Evolutionary conservation across 2,888 invertebrate species (phyloP), one percentile per base, ranked within the genome.

Genomic region (Tholera decimalis): DNA sequence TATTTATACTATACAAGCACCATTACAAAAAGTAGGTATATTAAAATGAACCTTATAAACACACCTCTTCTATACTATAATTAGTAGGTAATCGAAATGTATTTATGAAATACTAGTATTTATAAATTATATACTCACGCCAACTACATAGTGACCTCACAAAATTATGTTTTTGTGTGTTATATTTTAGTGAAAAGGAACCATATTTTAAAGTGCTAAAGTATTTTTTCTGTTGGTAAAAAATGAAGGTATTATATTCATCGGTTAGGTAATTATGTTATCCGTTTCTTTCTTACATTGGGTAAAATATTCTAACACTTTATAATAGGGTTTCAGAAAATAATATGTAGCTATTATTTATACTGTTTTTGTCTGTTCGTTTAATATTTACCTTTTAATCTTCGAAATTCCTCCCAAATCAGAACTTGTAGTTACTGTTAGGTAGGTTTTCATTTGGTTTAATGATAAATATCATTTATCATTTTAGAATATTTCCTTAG

Each of bases 111-210:
- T 61, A 50, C 37, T 37, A n/a, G 37, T 37, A 64, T 63, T 22
- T 61, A 49, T 33, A 20, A 63, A n/a, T n/a, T 5, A 41, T 65
- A 53, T 54, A 26, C 35, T 65, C 68, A 69, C 68, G 68, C 73
- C n/a, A 41, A 53, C 30, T 64, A 41, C 20, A 30, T 65, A 73
- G 73, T 47, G 39, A 41, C 2, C 9, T 65, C 73, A 73, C 73
- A 43, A 24, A 46, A 26, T 71, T 63, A 18, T 62, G n/a, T 67
- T 46, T 50, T 1, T 53, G 41, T 73, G 41, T 64, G 41, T 67
- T 51, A 15, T 11, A 33, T 54, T 22, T 46, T 41, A 22, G 18
- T 11, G 43, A 24, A 2, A 9, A 47, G 6, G 22, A 9, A 3
- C 20, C n/a, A 20, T 26, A 39, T 37, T 57, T 20, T 30, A 1